Percentiles rank a stretch among this genome's conserved stretches.
Conservation (phyloP, 2,113 vertebrate genomes). For the Ornithorhynchus anatinus region DNA sequence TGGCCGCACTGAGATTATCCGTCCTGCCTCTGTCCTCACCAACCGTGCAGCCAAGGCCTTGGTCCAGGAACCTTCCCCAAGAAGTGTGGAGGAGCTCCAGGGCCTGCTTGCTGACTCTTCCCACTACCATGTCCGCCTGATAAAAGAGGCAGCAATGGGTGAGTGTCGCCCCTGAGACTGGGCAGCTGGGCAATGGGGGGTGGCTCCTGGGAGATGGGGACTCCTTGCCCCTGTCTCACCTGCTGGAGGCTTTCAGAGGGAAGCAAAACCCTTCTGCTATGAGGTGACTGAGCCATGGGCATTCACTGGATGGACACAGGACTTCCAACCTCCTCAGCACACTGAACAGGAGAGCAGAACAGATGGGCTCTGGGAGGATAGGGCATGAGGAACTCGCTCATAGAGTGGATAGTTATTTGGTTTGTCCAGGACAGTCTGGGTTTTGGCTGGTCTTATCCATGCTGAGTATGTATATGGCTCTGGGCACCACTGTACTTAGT, state of each 20-base stretch:
- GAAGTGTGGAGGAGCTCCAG: constrained; percentile 72
- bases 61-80: constrained; percentile 63
- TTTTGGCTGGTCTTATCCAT: too few relatives aligned
- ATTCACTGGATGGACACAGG: background rate
- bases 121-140: constrained; percentile 80
- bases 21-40: constrained; percentile 78
- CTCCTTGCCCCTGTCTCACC: background rate
- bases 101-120: constrained; percentile 76
- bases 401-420: too few relatives aligned
- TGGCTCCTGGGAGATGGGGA: background rate
- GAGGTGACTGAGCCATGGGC: background rate
- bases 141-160: constrained; percentile 86
- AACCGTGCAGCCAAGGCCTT: constrained; percentile 80
- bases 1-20: constrained; percentile 86
- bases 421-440: too few relatives aligned
- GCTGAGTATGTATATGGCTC: too few relatives aligned
- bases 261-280: background rate
- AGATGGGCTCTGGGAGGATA: too few relatives aligned
- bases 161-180: constrained; percentile 4
- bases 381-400: too few relatives aligned
- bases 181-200: background rate
- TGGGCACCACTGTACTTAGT: too few relatives aligned
- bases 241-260: background rate
- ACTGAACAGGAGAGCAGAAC: background rate
- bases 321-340: background rate